Percentiles rank a stretch among this genome's conserved stretches.
Conservation (phyloP, 2,797 vertebrate species). For the Acropternis orthonyx region DNA sequence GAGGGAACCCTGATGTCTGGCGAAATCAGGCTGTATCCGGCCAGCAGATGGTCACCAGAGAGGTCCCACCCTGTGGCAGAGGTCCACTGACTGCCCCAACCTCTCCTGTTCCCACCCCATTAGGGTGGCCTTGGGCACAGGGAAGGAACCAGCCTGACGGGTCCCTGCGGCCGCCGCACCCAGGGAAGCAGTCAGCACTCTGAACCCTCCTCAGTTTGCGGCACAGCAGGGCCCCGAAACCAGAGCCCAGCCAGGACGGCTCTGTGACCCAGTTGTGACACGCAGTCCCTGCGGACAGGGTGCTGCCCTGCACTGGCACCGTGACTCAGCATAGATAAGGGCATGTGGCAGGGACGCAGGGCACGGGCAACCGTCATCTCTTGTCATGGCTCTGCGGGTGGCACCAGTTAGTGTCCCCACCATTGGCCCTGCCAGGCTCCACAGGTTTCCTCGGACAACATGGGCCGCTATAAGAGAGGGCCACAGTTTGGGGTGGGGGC, state of each 20-base stretch:
- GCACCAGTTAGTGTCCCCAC: rapidly evolving
- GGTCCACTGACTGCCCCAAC: rapidly evolving
- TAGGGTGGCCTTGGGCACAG: background rate
- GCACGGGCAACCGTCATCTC: rapidly evolving
- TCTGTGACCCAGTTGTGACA: background rate
- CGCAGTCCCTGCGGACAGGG: background rate
- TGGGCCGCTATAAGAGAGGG: background rate
- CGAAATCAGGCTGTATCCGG: rapidly evolving
- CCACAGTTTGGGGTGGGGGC: rapidly evolving
- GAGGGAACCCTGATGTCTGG: background rate
- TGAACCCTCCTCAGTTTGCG: rapidly evolving
- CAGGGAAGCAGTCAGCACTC: background rate
- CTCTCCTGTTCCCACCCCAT: background rate
- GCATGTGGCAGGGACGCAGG: rapidly evolving
- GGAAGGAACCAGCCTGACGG: slow-evolving; percentile 5
- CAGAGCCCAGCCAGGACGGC: rapidly evolving
- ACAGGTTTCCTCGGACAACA: rapidly evolving
- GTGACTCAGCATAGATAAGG: slow-evolving; percentile 53
- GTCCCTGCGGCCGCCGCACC: background rate
- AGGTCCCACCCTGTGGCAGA: background rate
- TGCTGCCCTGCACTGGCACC: background rate
- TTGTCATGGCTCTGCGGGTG: rapidly evolving
- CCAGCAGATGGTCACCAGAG: rapidly evolving
- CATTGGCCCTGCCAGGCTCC: rapidly evolving
- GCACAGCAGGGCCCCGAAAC: rapidly evolving